phyloP scores from a whole-genome alignment of 2,113 vertebrate genomes.

The Acanthochromis polyacanthus region DNA sequence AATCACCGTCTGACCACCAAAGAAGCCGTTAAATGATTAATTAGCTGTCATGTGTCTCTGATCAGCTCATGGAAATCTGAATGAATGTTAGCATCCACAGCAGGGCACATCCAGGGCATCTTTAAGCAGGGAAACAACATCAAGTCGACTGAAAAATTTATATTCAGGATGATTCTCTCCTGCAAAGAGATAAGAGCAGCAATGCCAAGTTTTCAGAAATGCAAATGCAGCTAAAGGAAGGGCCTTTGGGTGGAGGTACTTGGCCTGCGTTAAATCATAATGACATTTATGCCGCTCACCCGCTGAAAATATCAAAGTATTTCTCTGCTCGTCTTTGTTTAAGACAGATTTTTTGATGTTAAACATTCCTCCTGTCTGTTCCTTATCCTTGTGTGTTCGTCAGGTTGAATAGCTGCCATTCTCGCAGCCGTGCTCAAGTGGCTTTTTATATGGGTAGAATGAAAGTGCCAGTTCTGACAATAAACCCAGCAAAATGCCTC shows the following conservation, averaged over 20 bases:
- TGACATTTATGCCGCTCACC: slow-evolving; percentile 45
- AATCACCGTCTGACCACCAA: slow-evolving; percentile 32
- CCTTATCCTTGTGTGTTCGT: slow-evolving; percentile 8
- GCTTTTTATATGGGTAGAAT: slow-evolving; percentile 39
- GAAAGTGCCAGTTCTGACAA: slow-evolving; percentile 26
- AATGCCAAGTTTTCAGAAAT: slow-evolving; percentile 58
- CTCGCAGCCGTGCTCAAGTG: slow-evolving; percentile 25
- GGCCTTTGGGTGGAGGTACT: slow-evolving; percentile 44
- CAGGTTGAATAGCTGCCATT: slow-evolving; percentile 41
- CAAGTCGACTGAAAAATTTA: slow-evolving; percentile 19
- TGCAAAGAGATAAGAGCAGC: slow-evolving; percentile 14
- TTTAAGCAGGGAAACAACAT: slow-evolving; percentile 15
- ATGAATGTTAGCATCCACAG: neutral
- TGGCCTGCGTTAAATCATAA: slow-evolving; percentile 62
- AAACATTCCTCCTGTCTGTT: slow-evolving; percentile 43
- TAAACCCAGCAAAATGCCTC: slow-evolving; percentile 43
- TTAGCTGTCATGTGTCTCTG: slow-evolving; percentile 40
- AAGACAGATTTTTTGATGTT: slow-evolving; percentile 33
- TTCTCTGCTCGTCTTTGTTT: slow-evolving; percentile 31
- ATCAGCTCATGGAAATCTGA: slow-evolving; percentile 34
- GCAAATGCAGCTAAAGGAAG: slow-evolving; percentile 46
- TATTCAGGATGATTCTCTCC: slow-evolving; percentile 38
- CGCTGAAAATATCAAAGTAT: slow-evolving; percentile 47
- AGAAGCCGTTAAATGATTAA: slow-evolving; percentile 56
- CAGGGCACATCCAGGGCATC: slow-evolving; percentile 11